A percentile compares a stretch with the other conserved stretches of the same genome.
Evolutionary conservation across 1,140 invertebrate species (phyloP).

Genomic region (Ceratoteleas bidentatus): DNA sequence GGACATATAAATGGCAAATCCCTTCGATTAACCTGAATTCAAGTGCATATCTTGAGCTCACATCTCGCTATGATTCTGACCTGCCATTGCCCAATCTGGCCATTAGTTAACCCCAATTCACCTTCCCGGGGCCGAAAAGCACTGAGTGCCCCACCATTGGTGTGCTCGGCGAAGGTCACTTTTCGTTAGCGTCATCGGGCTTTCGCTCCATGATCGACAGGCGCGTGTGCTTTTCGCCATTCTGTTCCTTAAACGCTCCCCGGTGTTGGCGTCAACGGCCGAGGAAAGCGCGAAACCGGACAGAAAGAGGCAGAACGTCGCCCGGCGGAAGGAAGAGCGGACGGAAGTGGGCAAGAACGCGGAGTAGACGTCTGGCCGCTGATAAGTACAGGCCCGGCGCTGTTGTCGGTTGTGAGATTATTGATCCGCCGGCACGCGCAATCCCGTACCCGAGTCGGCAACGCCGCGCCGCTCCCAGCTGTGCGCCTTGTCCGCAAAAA

Average conservation of each 20-base stretch:
- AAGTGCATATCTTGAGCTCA: too few relatives aligned
- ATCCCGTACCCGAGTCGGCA: constrained; percentile 54
- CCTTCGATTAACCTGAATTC: too few relatives aligned
- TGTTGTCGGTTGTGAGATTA: constrained; percentile 71
- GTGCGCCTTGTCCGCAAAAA: constrained; percentile 40
- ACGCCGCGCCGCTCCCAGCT: constrained; percentile 67
- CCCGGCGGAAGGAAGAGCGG: constrained; percentile 20
- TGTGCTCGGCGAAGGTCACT: too few relatives aligned
- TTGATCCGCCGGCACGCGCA: constrained; percentile 49
- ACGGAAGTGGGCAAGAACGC: constrained; percentile 33
- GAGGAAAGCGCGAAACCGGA: background rate
- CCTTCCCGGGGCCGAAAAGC: too few relatives aligned
- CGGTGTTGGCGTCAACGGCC: constrained; percentile 22
- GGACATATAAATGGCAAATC: too few relatives aligned
- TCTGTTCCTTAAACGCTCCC: background rate
- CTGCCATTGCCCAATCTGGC: too few relatives aligned
- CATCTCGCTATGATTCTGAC: too few relatives aligned
- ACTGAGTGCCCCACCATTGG: too few relatives aligned
- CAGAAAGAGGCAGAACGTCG: too few relatives aligned
- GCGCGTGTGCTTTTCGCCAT: constrained; percentile 14
- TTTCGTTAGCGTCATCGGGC: too few relatives aligned
- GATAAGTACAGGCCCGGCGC: constrained; percentile 69
- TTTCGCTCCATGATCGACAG: constrained; percentile 9
- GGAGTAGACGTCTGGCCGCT: constrained; percentile 55
- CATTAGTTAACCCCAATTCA: too few relatives aligned